Evolutionary conservation across 2,888 invertebrate genomes (phyloP).

Genomic region (Pristionchus maxplancki): DNA sequence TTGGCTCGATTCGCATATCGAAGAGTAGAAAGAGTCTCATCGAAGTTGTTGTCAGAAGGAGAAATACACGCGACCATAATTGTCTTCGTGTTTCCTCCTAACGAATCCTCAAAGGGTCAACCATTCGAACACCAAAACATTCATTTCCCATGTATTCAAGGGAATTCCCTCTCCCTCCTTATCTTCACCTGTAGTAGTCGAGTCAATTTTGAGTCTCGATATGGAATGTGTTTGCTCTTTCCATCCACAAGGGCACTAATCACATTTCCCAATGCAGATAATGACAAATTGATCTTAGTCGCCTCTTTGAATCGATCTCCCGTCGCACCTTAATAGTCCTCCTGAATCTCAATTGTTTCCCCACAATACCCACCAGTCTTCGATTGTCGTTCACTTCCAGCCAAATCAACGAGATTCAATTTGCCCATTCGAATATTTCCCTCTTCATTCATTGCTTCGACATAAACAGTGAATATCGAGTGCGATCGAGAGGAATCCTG

Average conservation of each 20-base stretch:
- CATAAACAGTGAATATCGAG: conserved; percentile 89
- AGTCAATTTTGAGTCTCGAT: conserved; percentile 97
- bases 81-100: conserved; percentile 98
- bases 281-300: conserved; percentile 96
- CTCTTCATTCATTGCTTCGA: conserved; percentile 86
- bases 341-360: neutral
- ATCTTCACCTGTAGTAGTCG: conserved; percentile 86
- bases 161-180: neutral
- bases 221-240: conserved; percentile 96
- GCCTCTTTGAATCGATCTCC: conserved; percentile 86
- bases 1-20: conserved; percentile 94
- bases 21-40: conserved; percentile 87
- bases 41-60: conserved; percentile 97
- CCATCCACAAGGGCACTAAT: conserved; percentile 98
- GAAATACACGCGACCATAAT: conserved; percentile 99
- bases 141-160: neutral
- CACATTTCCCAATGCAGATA: conserved; percentile 97
- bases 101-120: conserved; percentile 87
- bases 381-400: conserved; percentile 90
- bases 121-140: neutral
- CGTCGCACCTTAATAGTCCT: conserved; percentile 84
- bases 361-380: conserved; percentile 82
- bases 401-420: conserved; percentile 90
- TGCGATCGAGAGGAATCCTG: conserved; percentile 85
- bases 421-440: conserved; percentile 85